These are phyloP conservation scores for Aphelinus atriplicis DNA, from an alignment of 1,140 invertebrate genomes.

Conservation along the genomic window DNA sequence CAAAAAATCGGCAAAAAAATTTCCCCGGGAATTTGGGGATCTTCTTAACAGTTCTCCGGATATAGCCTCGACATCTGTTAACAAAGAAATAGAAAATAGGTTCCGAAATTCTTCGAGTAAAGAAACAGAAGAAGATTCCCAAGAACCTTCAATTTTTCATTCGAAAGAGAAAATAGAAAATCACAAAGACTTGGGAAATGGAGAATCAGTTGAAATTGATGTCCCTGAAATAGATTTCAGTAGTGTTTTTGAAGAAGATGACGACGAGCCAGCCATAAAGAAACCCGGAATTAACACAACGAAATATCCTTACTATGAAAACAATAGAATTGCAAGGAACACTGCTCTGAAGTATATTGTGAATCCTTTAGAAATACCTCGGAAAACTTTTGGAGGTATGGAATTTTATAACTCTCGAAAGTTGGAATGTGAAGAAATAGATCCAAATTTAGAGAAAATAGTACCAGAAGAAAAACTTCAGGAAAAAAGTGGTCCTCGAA, in stretches of 20 bases:
- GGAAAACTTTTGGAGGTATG: slow-evolving; percentile 66
- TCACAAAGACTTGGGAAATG: slow-evolving; percentile 11
- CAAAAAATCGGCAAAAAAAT: neutral
- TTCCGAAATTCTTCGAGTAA: slow-evolving; percentile 44
- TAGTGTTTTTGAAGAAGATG: slow-evolving; percentile 43
- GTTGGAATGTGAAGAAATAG: slow-evolving; percentile 60
- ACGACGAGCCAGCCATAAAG: slow-evolving; percentile 42
- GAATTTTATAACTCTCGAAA: slow-evolving; percentile 68
- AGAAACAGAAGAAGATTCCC: neutral
- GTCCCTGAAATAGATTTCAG: slow-evolving; percentile 54
- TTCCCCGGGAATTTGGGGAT: slow-evolving; percentile 17
- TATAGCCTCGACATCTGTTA: slow-evolving; percentile 47
- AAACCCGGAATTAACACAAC: slow-evolving; percentile 47
- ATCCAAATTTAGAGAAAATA: slow-evolving; percentile 55
- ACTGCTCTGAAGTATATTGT: slow-evolving; percentile 63
- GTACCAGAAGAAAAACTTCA: slow-evolving; percentile 56
- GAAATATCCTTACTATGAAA: slow-evolving; percentile 65
- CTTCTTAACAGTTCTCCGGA: slow-evolving; percentile 48
- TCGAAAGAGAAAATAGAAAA: slow-evolving; percentile 30
- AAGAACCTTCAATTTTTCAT: slow-evolving; percentile 25
- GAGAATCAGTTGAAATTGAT: slow-evolving; percentile 48
- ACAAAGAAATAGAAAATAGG: slow-evolving; percentile 53
- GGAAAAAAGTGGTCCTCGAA: slow-evolving; percentile 51
- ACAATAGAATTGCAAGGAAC: slow-evolving; percentile 47
- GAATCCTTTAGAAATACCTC: slow-evolving; percentile 61